phyloP scores from a whole-genome alignment of 2,888 invertebrate genomes.

The Aphidius colemani region DNA sequence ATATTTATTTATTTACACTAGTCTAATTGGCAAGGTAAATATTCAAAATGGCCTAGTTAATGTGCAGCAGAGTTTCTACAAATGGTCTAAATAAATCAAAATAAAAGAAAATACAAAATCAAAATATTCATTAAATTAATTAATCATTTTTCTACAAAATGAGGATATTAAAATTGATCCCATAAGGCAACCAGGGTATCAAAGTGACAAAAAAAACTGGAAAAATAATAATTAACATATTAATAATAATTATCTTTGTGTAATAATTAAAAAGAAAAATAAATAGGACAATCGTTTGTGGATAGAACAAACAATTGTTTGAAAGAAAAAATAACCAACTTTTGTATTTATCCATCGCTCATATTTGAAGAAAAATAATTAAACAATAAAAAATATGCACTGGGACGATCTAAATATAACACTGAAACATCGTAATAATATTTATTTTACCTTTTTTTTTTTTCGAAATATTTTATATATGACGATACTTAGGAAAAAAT shows the following conservation, averaged over 20 bases:
- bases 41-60: neutral
- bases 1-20: slow-evolving; percentile 8
- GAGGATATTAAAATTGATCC: slow-evolving; percentile 16
- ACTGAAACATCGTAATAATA: slow-evolving; percentile 8
- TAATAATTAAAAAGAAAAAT: neutral
- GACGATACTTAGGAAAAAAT: too few relatives aligned
- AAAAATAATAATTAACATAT: slow-evolving; percentile 14
- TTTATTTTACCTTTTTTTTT: too few relatives aligned
- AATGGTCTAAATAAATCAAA: slow-evolving; percentile 23
- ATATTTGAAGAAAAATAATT: too few relatives aligned
- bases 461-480: too few relatives aligned
- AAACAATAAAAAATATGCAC: too few relatives aligned
- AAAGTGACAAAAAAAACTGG: neutral
- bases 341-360: too few relatives aligned
- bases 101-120: slow-evolving; percentile 10
- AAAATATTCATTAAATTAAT: neutral
- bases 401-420: too few relatives aligned
- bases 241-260: neutral
- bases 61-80: slow-evolving; percentile 19
- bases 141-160: slow-evolving; percentile 1
- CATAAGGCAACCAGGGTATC: slow-evolving; percentile 19
- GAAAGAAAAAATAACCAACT: slow-evolving; percentile 1
- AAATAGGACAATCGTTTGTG: slow-evolving; percentile 16
- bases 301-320: slow-evolving; percentile 2
- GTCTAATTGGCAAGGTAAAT: slow-evolving; percentile 11